A percentile compares a stretch with the other conserved stretches of the same genome.
Conservation (phyloP, 2,797 vertebrate species). For the Margarornis squamiger region DNA sequence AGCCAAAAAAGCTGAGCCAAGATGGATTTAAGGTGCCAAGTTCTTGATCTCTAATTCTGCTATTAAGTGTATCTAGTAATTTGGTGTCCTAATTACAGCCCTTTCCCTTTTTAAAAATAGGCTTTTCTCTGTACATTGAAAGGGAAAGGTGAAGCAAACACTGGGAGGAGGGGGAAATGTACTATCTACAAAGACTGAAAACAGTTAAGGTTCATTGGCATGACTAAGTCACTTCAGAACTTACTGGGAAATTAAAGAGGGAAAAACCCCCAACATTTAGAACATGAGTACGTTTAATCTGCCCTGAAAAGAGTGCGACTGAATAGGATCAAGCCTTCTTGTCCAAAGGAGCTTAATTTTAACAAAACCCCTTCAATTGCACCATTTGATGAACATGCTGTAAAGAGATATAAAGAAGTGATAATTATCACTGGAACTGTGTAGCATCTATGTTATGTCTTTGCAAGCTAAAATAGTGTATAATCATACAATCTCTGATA, state of each 20-base stretch:
- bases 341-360: neutral
- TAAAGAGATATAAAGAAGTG: neutral
- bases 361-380: neutral
- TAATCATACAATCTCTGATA: neutral
- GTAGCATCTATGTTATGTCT: neutral
- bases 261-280: fast-evolving
- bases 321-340: neutral
- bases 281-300: neutral
- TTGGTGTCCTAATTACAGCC: neutral
- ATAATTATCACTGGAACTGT: neutral
- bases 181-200: neutral
- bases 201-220: neutral
- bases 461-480: neutral
- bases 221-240: neutral
- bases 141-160: neutral
- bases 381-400: neutral
- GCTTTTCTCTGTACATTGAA: neutral
- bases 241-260: neutral
- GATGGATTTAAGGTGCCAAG: neutral
- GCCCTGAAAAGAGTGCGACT: neutral
- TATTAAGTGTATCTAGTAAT: neutral
- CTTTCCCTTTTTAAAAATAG: neutral
- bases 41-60: neutral
- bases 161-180: neutral
- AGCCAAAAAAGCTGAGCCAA: neutral